phyloP scores from a whole-genome alignment of 2,113 vertebrate genomes.

The Hypocryptadius cinnamomeus region DNA sequence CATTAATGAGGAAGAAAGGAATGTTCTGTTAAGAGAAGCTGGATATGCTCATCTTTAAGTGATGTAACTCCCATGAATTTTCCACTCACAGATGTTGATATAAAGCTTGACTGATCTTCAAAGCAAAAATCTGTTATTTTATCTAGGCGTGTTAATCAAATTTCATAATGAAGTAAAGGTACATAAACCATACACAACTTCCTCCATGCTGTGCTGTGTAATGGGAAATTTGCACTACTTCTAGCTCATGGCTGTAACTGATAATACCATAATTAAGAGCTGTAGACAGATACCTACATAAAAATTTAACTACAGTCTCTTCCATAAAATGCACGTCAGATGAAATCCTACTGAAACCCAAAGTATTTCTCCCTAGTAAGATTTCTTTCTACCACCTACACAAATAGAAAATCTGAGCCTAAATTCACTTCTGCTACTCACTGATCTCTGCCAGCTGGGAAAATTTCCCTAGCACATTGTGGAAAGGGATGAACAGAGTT shows the following conservation, averaged over 20 bases:
- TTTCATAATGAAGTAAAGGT: constrained; percentile 44
- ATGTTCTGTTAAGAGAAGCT: background rate
- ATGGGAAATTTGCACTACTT: constrained; percentile 21
- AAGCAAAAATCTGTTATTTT: background rate
- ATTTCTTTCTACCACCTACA: background rate
- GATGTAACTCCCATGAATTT: background rate
- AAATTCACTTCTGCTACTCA: background rate
- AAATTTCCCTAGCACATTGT: background rate
- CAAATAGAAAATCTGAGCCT: background rate
- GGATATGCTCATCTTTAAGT: background rate
- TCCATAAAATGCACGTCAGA: background rate
- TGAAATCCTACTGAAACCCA: background rate
- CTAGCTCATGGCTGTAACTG: background rate
- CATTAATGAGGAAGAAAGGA: background rate
- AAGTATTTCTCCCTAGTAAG: background rate
- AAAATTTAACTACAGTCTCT: background rate
- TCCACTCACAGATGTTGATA: background rate
- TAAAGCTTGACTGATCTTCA: background rate
- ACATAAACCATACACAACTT: constrained; percentile 2
- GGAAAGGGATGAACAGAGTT: background rate
- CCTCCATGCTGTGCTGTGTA: background rate
- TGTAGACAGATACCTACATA: background rate
- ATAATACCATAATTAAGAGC: background rate
- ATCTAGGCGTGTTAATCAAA: constrained; percentile 14
- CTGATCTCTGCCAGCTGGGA: background rate